Evolutionary conservation across 2,113 vertebrate genomes (phyloP).

Genomic region (Isichthys henryi): DNA sequence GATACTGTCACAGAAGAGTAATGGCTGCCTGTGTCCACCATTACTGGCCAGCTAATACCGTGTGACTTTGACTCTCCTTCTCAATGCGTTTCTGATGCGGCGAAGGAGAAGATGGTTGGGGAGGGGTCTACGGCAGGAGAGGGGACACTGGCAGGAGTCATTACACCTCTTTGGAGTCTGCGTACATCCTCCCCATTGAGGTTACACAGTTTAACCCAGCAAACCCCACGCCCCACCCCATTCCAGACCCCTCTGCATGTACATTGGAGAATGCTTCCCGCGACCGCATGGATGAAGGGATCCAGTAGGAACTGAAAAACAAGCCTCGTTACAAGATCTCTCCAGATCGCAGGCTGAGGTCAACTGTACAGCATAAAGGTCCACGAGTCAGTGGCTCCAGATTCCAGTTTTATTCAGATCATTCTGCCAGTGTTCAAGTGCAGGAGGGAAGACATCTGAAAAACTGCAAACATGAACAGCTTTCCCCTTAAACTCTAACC

Average conservation of each 20-base stretch:
- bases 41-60: slow-evolving; percentile 60
- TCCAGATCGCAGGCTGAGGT: slow-evolving; percentile 20
- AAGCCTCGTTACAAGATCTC: slow-evolving; percentile 33
- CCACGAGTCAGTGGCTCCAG: slow-evolving; percentile 33
- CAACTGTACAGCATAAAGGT: slow-evolving; percentile 25
- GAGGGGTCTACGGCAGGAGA: not conserved
- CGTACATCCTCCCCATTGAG: slow-evolving; percentile 21
- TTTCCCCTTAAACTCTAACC: slow-evolving; percentile 39
- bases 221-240: slow-evolving; percentile 10
- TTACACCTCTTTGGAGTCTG: slow-evolving; percentile 18
- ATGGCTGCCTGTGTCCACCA: slow-evolving; percentile 55
- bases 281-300: slow-evolving; percentile 12
- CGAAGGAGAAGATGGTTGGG: slow-evolving; percentile 39
- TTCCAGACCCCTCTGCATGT: not conserved
- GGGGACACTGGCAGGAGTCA: slow-evolving; percentile 27
- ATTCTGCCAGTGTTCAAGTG: slow-evolving; percentile 31
- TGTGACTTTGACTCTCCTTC: slow-evolving; percentile 59
- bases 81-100: slow-evolving; percentile 48
- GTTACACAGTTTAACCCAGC: slow-evolving; percentile 26
- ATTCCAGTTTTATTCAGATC: slow-evolving; percentile 46
- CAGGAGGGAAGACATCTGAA: slow-evolving; percentile 1
- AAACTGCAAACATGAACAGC: not conserved
- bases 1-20: slow-evolving; percentile 59
- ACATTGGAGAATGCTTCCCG: not conserved
- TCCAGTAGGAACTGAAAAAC: slow-evolving; percentile 19